Percentiles rank a stretch among this genome's conserved stretches.
phyloP scores from a whole-genome alignment of 2,888 invertebrate genomes.

The Drosophila atripex region DNA sequence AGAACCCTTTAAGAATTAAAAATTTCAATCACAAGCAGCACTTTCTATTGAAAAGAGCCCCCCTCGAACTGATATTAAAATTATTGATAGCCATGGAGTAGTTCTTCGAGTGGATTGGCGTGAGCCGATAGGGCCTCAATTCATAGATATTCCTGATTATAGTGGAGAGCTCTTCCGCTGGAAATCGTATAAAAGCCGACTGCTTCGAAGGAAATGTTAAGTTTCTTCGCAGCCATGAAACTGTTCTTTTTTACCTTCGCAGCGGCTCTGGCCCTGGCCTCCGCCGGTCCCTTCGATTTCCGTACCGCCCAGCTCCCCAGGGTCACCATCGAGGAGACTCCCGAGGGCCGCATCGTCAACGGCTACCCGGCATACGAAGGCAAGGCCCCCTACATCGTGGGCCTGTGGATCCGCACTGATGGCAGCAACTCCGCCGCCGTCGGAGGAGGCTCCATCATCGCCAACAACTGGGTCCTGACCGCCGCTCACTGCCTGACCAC shows the following conservation, averaged over 20 bases:
- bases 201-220: not conserved
- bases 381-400: slow-evolving; percentile 70
- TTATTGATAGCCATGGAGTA: not conserved
- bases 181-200: not conserved
- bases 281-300: not conserved
- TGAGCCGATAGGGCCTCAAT: not conserved
- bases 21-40: not conserved
- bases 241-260: slow-evolving; percentile 10
- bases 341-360: slow-evolving; percentile 47
- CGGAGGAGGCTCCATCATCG: slow-evolving; percentile 71
- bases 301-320: not conserved
- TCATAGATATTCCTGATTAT: not conserved
- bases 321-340: not conserved
- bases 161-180: not conserved
- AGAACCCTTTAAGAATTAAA: not conserved
- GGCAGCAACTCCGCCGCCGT: slow-evolving; percentile 38
- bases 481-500: slow-evolving; percentile 74
- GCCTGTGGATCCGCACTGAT: slow-evolving; percentile 47
- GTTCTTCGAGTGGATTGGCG: not conserved
- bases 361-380: slow-evolving; percentile 62
- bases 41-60: no score
- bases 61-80: not conserved
- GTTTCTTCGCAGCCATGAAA: slow-evolving; percentile 30
- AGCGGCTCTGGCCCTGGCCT: slow-evolving; percentile 5
- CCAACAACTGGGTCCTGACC: slow-evolving; percentile 61